Evolutionary conservation across 2,888 invertebrate species (phyloP).

Genomic region (Steromphala cineraria): DNA sequence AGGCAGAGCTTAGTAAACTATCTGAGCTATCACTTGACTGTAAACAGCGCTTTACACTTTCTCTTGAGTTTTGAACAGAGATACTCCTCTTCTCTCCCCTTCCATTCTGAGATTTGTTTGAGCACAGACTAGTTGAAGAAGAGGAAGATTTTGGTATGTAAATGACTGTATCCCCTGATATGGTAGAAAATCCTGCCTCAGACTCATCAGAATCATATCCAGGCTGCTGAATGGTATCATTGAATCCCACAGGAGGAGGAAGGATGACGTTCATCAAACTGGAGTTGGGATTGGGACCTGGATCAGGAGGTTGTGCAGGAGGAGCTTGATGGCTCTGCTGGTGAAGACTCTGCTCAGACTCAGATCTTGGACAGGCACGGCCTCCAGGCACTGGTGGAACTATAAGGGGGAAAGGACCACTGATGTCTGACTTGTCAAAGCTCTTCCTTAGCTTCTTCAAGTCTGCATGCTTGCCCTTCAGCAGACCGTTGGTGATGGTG

Average conservation of each 20-base stretch:
- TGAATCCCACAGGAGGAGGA: conserved; percentile 36
- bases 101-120: neutral
- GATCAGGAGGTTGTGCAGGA: neutral
- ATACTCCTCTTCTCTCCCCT: neutral
- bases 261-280: conserved; percentile 32
- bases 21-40: conserved; percentile 57
- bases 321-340: neutral
- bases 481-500: conserved; percentile 60
- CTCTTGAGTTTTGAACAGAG: conserved; percentile 3
- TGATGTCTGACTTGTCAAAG: conserved; percentile 58
- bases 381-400: conserved; percentile 32
- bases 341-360: neutral
- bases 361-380: neutral
- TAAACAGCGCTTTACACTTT: neutral
- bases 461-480: conserved; percentile 51
- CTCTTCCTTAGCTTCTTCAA: conserved; percentile 54
- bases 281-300: neutral
- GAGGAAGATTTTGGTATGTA: conserved; percentile 31
- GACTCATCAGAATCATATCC: conserved; percentile 40
- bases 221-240: conserved; percentile 27
- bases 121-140: conserved; percentile 7
- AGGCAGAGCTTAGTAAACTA: conserved; percentile 54
- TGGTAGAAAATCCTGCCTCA: conserved; percentile 49
- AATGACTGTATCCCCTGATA: conserved; percentile 50
- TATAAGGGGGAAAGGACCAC: conserved; percentile 48